Evolutionary conservation across 2,797 vertebrate species (phyloP).

Genomic region (Stomatorhinus walkeri): DNA sequence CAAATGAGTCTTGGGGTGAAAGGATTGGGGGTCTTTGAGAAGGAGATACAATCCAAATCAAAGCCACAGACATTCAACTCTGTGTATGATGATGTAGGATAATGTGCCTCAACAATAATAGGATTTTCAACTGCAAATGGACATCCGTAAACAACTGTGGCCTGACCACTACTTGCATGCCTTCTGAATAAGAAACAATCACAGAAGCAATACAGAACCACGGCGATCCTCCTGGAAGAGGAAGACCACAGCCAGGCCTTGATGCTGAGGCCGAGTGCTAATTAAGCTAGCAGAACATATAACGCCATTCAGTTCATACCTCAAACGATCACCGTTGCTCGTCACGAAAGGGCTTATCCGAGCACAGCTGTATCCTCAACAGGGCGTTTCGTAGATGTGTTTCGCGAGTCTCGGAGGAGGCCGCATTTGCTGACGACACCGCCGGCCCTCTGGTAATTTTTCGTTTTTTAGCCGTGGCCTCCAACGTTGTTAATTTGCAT

Average conservation of each 20-base stretch:
- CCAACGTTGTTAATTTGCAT: not conserved
- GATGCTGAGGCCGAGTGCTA: not conserved
- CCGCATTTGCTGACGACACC: not conserved
- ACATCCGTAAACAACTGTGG: not conserved
- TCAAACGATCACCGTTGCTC: not conserved
- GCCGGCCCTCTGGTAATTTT: not conserved
- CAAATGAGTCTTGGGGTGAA: not conserved
- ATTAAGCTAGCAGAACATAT: conserved; percentile 4
- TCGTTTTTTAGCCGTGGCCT: not conserved
- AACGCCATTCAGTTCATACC: not conserved
- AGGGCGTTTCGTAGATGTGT: not conserved
- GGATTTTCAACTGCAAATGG: not conserved
- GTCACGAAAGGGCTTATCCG: not conserved
- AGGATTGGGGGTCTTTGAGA: not conserved
- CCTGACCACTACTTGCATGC: not conserved
- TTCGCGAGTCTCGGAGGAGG: not conserved
- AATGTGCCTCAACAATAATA: not conserved
- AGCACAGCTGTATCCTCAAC: not conserved
- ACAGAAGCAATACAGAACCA: not conserved
- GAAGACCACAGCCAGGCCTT: not conserved
- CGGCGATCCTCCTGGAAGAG: not conserved
- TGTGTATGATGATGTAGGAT: not conserved
- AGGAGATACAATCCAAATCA: not conserved
- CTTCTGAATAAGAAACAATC: not conserved
- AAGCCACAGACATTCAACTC: not conserved